Evolutionary conservation across 2,113 vertebrate species (phyloP).

Genomic region (Podarcis muralis): DNA sequence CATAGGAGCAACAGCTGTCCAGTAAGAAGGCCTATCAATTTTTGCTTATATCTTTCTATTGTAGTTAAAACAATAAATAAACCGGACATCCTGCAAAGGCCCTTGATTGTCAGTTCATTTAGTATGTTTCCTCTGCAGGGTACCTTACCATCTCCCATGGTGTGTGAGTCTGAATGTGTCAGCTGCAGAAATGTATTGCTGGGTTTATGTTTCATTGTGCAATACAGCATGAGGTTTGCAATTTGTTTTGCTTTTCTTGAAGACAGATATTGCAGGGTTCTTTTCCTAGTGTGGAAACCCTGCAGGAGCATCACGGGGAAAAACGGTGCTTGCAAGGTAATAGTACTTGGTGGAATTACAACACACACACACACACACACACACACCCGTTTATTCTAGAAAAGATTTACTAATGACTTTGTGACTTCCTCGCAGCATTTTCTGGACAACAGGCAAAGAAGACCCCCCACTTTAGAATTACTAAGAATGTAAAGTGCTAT

Average conservation of each 20-base stretch:
- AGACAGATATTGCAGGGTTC: not conserved
- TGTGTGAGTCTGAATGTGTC: not conserved
- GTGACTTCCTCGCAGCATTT: not conserved
- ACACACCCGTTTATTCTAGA: not conserved
- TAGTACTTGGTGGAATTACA: not conserved
- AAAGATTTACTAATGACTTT: not conserved
- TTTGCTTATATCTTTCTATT: conserved; percentile 49
- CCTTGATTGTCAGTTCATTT: conserved; percentile 42
- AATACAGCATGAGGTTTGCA: not conserved
- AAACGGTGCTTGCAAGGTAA: not conserved
- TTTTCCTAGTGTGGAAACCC: not conserved
- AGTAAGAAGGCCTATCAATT: conserved; percentile 28
- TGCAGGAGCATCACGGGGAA: not conserved
- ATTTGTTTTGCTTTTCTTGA: not conserved
- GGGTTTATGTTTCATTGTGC: fast-evolving
- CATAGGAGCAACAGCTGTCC: conserved; percentile 55
- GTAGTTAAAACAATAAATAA: conserved; percentile 39
- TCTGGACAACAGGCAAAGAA: not conserved
- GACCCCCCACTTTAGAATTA: not conserved
- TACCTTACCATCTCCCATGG: conserved; percentile 24
- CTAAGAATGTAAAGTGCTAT: not conserved
- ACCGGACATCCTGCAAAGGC: conserved; percentile 27
- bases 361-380: too few relatives aligned
- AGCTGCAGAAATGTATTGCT: conserved; percentile 25
- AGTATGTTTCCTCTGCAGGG: conserved; percentile 34